phyloP scores from a whole-genome alignment of 2,888 invertebrate species.

The Masnerella sp. region DNA sequence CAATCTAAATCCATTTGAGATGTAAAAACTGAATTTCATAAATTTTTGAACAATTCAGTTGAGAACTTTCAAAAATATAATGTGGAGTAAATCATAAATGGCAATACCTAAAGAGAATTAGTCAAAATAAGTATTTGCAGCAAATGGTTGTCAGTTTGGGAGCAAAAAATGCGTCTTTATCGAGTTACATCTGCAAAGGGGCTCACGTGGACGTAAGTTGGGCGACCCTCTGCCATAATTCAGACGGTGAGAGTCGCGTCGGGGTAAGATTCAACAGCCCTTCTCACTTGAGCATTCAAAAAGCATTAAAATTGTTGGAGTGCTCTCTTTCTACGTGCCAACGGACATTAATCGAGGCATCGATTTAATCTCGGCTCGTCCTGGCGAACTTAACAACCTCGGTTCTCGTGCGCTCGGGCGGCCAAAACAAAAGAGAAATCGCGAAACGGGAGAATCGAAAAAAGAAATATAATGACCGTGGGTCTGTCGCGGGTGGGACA shows the following conservation, averaged over 20 bases:
- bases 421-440: constrained; percentile 6
- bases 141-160: too few species aligned
- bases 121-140: too few species aligned
- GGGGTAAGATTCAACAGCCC: constrained; percentile 50
- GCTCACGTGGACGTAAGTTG: background rate
- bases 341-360: constrained; percentile 53
- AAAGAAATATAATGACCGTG: constrained; percentile 21
- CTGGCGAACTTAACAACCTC: constrained; percentile 20
- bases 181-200: constrained; percentile 29
- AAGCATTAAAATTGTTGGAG: constrained; percentile 54
- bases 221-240: constrained; percentile 25
- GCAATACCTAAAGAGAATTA: too few species aligned
- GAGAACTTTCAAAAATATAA: too few species aligned
- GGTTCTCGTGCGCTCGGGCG: background rate
- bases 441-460: background rate
- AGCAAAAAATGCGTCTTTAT: constrained; percentile 7
- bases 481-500: background rate
- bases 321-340: constrained; percentile 43
- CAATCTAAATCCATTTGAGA: background rate
- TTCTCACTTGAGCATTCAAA: constrained; percentile 54
- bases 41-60: too few species aligned
- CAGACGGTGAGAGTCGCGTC: constrained; percentile 14
- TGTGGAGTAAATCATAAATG: too few species aligned
- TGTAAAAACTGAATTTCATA: too few species aligned
- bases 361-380: constrained; percentile 38